Base-by-base conservation (phyloP, 2,113 vertebrate genomes). In the Sinocyclocheilus rhinocerous region DNA sequence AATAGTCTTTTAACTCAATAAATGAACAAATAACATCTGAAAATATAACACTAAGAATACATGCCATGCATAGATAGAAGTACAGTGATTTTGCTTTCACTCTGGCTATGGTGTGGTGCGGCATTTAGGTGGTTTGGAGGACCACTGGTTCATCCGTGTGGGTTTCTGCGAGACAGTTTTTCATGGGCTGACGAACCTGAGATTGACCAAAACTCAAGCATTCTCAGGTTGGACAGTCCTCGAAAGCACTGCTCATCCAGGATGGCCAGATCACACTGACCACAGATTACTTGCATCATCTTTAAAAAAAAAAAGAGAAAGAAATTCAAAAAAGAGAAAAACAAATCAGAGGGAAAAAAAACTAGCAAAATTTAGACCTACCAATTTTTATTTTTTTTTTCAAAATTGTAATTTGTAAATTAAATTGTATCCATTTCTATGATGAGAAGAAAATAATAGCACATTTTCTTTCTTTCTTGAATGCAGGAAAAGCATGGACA, bases 171-270 rank as follows among this genome's bases (percentile, higher is more conserved):
- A 96, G 95, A 90, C 90, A 89, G 94, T 93, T 16, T 93, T 96
- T 97, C 95, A 90, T 94, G 95, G 97, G 97, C 97, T 98, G 98
- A 98, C 97, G 89, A 96, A 96, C 97, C 97, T 97, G 97, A 99
- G 97, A 98, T 95, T 96, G 98, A 96, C 93, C 91, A 88, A 86
- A 89, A 90, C 87, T 90, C 92, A 92, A 96, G 94, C 97, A 97
- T 98, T 97, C 97, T 98, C 97, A 97, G 95, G 96, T 94, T 91
- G 93, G 96, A 97, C 97, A 98, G 98, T 97, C 97, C 97, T 95
- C 16, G 93, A 97, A 96, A 94, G 85, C 93, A 93, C 94, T 85
- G 89, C 97, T 94, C 93, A 87, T 42, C 83, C 67, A 57, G 13
- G 18, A 59, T 16, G 36, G 13, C 10, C 8, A 70, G 65, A 36